phyloP scores from a whole-genome alignment of 2,888 invertebrate genomes.

The Meandrusa payeni region DNA sequence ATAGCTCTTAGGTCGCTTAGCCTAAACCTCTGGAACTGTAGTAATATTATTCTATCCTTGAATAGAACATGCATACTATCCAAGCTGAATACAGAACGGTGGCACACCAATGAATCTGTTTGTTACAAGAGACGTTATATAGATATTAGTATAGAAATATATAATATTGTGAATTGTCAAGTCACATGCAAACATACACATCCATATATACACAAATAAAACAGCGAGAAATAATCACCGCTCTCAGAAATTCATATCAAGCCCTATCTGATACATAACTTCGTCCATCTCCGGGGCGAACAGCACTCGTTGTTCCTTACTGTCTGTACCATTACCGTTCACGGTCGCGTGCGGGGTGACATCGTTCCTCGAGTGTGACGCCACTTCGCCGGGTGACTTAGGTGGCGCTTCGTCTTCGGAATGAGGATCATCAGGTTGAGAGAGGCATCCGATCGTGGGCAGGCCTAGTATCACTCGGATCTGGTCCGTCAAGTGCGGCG shows the following conservation, averaged over 20 bases:
- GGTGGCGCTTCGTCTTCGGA: slow-evolving; percentile 27
- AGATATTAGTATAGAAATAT: no score
- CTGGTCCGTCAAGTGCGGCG: slow-evolving; percentile 85
- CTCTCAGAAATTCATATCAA: slow-evolving; percentile 77
- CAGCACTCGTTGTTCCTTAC: slow-evolving; percentile 32
- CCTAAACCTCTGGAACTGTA: no score
- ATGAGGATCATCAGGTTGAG: slow-evolving; percentile 47
- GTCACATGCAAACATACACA: slow-evolving; percentile 26
- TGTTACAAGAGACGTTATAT: no score
- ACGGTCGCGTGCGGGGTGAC: slow-evolving; percentile 25
- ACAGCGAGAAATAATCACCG: slow-evolving; percentile 26
- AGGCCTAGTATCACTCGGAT: slow-evolving; percentile 86
- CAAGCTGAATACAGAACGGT: no score
- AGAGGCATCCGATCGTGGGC: slow-evolving; percentile 47
- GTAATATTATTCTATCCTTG: no score
- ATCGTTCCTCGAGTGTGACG: slow-evolving; percentile 1
- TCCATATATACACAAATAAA: slow-evolving; percentile 17
- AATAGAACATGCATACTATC: no score
- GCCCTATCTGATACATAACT: slow-evolving; percentile 80
- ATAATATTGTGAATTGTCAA: slow-evolving; percentile 8
- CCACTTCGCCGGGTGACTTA: neutral
- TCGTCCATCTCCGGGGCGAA: slow-evolving; percentile 68
- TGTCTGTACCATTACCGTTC: slow-evolving; percentile 41
- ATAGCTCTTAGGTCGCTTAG: no score
- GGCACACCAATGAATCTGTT: no score